Evolutionary conservation across 2,888 invertebrate genomes (phyloP), one percentile per base, ranked within the genome.

Genomic region (Yponomeuta malinellus): DNA sequence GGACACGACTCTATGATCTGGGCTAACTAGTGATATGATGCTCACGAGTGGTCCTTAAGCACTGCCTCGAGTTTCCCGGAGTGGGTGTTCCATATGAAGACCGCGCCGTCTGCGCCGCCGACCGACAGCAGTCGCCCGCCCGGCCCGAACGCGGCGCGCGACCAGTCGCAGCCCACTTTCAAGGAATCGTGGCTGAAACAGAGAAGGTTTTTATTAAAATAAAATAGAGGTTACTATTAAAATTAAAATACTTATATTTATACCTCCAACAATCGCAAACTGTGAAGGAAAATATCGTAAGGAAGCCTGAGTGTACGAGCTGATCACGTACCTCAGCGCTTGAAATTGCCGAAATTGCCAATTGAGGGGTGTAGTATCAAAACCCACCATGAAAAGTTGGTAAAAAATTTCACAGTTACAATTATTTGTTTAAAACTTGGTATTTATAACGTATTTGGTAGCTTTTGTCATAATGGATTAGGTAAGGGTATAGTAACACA

Each of bases 131-230:
- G 96, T 75, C 96, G 95, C 9, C 96, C 97, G 84, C 97, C 97
- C 59, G 98, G 97, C 79, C 98, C 98, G 87, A 98, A 98, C 70
- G 96, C 95, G 15, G 98, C 98, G 78, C 98, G 93, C 48, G 97
- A 94, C 96, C 97, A 98, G 93, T 99, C 99, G 91, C 97, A 97
- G 74, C 97, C 97, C 73, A 98, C 96, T 93, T 98, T 98, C 91
- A 99, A 99, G 72, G 96, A 96, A 79, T 99, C 99, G 83, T 97
- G 96, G 86, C 98, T 98, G 93, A 66, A 92, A 93, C 12, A 9
- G 31, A 6, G 12, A 65, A 31, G 9, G 31, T 5, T 65, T 33
- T 5, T 10, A 31, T 43, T 43, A 43, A 43, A 5, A 59, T 59
- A 59, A 4, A 52, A 52, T 10, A 52, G 8, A 3, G 2, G 5